These are phyloP conservation scores for Copidosoma floridanum DNA, from an alignment of 1,140 invertebrate genomes.

Conservation along the genomic window DNA sequence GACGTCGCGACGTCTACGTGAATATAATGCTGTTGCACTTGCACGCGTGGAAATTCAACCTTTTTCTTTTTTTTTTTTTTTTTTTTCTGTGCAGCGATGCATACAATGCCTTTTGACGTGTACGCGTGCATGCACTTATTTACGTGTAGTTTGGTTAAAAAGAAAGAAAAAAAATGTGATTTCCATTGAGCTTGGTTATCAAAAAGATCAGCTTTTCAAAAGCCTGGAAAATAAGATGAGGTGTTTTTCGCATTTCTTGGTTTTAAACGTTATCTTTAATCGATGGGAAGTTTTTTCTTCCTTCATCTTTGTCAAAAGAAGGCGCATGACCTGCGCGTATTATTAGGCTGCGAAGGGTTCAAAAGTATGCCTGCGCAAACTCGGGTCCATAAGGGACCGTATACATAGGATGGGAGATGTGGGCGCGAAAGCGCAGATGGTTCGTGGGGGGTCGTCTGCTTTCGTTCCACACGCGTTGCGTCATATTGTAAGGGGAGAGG, in stretches of 20 bases:
- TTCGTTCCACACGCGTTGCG: constrained; percentile 26
- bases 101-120: no score
- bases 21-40: no score
- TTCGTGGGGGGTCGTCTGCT: constrained; percentile 22
- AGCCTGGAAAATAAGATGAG: no score
- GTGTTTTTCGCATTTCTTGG: no score
- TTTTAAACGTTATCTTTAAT: no score
- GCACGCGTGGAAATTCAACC: constrained; percentile 12
- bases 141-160: neutral
- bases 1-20: neutral
- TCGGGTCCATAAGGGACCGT: no score
- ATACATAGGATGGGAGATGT: no score
- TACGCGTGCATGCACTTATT: neutral
- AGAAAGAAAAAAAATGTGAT: neutral
- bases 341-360: constrained; percentile 6
- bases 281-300: no score
- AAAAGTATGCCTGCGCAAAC: constrained; percentile 3
- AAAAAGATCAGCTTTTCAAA: no score
- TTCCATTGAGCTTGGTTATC: no score
- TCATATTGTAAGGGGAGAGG: constrained; percentile 7
- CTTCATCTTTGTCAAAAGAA: neutral
- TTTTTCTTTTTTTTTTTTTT: no score
- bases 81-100: neutral
- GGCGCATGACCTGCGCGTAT: neutral
- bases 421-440: constrained; percentile 1